Conservation (phyloP, 2,797 vertebrate genomes). For the Hemibagrus guttatus region DNA sequence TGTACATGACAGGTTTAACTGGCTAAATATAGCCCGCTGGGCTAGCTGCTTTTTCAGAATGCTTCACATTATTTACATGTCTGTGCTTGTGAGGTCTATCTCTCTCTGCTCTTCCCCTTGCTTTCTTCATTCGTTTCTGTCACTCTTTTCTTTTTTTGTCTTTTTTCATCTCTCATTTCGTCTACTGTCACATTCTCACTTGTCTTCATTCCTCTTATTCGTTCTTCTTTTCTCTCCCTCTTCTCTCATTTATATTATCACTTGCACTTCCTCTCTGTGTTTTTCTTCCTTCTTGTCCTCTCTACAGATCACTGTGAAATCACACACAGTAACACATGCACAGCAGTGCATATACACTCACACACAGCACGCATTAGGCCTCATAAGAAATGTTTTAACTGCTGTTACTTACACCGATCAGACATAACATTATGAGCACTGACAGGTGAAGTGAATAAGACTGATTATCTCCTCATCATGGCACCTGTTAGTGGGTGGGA, state of each 20-base stretch:
- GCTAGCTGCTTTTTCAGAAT: slow-evolving; percentile 76
- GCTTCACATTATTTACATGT: slow-evolving; percentile 83
- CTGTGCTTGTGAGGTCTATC: slow-evolving; percentile 68
- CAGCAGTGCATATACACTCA: neutral
- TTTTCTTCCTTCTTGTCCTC: slow-evolving; percentile 7
- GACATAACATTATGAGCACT: too few relatives aligned
- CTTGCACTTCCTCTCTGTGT: neutral
- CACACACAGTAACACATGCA: slow-evolving; percentile 1
- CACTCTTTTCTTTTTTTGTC: slow-evolving; percentile 23
- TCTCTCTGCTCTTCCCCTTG: slow-evolving; percentile 1
- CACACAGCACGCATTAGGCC: neutral
- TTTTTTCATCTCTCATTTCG: slow-evolving; percentile 19
- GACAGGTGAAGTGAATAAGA: too few relatives aligned
- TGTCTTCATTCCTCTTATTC: slow-evolving; percentile 9
- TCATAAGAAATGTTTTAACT: neutral
- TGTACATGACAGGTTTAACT: slow-evolving; percentile 75
- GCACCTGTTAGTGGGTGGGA: too few relatives aligned
- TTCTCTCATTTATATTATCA: slow-evolving; percentile 12
- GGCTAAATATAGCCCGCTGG: slow-evolving; percentile 82
- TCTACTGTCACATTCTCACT: slow-evolving; percentile 29
- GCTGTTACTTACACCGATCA: neutral
- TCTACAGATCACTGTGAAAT: neutral
- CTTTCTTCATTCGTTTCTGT: slow-evolving; percentile 28
- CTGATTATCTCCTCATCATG: too few relatives aligned
- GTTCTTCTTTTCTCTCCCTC: slow-evolving; percentile 17